Conservation (phyloP, 2,113 vertebrate species). For the human (Homo sapiens) region DNA sequence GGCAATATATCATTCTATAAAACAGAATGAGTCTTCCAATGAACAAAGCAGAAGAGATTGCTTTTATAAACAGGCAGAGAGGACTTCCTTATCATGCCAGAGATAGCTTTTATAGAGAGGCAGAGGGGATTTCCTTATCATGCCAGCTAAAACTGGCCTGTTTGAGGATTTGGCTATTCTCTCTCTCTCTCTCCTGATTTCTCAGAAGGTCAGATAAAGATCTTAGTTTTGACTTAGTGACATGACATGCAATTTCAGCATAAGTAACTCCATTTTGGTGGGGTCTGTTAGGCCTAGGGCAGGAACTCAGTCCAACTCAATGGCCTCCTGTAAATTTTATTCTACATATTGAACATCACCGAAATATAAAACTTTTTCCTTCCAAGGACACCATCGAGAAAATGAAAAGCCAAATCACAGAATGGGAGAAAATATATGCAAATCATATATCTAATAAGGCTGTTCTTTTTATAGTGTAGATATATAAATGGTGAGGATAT, state of each 20-base stretch:
- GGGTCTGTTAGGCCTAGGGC: not conserved
- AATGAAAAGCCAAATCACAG: not conserved
- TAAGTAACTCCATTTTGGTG: not conserved
- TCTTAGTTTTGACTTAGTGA: not conserved
- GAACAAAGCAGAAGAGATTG: not conserved
- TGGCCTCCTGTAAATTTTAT: not conserved
- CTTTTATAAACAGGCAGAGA: not conserved
- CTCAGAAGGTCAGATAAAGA: not conserved
- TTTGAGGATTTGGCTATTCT: not conserved
- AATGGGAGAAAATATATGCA: constrained; percentile 5
- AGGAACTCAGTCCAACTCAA: too few relatives aligned
- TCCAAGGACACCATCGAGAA: not conserved
- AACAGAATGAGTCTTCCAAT: not conserved
- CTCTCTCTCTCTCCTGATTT: not conserved
- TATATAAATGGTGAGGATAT: not conserved
- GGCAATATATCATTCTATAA: not conserved
- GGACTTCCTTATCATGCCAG: not conserved
- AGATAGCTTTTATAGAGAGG: not conserved
- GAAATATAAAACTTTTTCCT: not conserved
- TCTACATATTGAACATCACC: not conserved
- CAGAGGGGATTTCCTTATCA: not conserved
- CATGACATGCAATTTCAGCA: not conserved
- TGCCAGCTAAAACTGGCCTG: not conserved
- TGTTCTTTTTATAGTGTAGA: not conserved
- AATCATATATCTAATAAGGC: not conserved